These are phyloP conservation scores for Nephrotoma appendiculata DNA, from an alignment of 2,888 invertebrate genomes.

Conservation along the genomic window DNA sequence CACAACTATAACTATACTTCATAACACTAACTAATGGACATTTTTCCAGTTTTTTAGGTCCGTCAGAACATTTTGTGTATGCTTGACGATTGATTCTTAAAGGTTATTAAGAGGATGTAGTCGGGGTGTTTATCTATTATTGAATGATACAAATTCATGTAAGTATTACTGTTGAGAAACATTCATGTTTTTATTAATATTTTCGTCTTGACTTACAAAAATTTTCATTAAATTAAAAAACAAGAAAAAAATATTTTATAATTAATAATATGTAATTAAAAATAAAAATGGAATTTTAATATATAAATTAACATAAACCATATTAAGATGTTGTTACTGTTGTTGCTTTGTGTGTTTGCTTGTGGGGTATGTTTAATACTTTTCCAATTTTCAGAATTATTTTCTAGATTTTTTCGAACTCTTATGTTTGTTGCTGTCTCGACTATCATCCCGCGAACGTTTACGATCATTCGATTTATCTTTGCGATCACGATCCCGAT, in stretches of 20 bases:
- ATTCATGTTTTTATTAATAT: not conserved
- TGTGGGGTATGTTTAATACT: not conserved
- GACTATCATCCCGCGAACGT: constrained; percentile 61
- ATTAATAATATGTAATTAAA: not conserved
- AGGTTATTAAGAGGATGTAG: no score
- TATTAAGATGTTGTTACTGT: not conserved
- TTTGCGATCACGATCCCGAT: constrained; percentile 15
- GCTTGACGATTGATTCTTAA: no score
- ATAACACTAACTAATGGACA: no score
- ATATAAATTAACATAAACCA: not conserved
- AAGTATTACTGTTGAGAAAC: not conserved
- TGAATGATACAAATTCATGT: no score
- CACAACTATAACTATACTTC: no score
- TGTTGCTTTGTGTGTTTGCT: not conserved
- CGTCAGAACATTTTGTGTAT: no score
- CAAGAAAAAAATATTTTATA: not conserved
- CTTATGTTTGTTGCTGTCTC: constrained; percentile 43
- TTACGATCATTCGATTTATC: constrained; percentile 39
- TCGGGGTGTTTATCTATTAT: no score
- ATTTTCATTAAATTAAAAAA: not conserved
- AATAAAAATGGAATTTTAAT: not conserved
- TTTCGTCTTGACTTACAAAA: not conserved
- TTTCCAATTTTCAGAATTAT: not conserved
- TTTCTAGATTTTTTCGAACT: constrained; percentile 52
- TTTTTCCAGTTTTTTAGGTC: no score